Conservation (phyloP, 1,140 invertebrate species). For the Drosophila yakuba region DNA sequence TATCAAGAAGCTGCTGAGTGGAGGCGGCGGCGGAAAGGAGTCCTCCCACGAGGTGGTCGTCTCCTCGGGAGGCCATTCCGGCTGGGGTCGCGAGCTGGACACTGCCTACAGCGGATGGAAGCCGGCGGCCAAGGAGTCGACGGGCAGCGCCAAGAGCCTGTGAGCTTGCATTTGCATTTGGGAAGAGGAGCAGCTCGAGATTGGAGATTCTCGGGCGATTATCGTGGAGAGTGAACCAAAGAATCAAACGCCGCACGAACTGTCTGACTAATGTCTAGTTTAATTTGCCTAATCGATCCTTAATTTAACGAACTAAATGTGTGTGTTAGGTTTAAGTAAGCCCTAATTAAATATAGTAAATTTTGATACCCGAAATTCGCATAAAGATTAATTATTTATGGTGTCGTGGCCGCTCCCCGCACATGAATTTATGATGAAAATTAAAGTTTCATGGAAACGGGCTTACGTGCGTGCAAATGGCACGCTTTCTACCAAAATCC, state of each 20-base stretch:
- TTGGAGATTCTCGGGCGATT: not conserved
- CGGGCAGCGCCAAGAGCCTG: slow-evolving; percentile 68
- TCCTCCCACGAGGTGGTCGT: slow-evolving; percentile 90
- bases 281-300: slow-evolving; percentile 61
- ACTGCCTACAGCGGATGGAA: slow-evolving; percentile 88
- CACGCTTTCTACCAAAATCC: slow-evolving; percentile 66
- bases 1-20: slow-evolving; percentile 91
- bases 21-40: slow-evolving; percentile 87
- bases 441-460: slow-evolving; percentile 50
- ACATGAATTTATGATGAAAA: slow-evolving; percentile 62
- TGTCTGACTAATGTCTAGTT: slow-evolving; percentile 78
- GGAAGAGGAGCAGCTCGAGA: slow-evolving; percentile 8
- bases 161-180: slow-evolving; percentile 72
- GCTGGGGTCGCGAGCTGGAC: slow-evolving; percentile 90
- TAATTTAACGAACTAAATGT: slow-evolving; percentile 77
- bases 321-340: slow-evolving; percentile 82
- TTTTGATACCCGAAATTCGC: slow-evolving; percentile 52
- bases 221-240: slow-evolving; percentile 61
- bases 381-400: not conserved
- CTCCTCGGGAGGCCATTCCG: slow-evolving; percentile 88
- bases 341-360: slow-evolving; percentile 76
- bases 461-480: slow-evolving; percentile 65
- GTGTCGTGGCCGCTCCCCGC: slow-evolving; percentile 20
- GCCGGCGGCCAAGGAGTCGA: slow-evolving; percentile 74
- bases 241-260: slow-evolving; percentile 73